A percentile compares a stretch with the other conserved stretches of the same genome.
phyloP scores from a whole-genome alignment of 1,140 invertebrate species.

The Neoseiulus cucumeris region DNA sequence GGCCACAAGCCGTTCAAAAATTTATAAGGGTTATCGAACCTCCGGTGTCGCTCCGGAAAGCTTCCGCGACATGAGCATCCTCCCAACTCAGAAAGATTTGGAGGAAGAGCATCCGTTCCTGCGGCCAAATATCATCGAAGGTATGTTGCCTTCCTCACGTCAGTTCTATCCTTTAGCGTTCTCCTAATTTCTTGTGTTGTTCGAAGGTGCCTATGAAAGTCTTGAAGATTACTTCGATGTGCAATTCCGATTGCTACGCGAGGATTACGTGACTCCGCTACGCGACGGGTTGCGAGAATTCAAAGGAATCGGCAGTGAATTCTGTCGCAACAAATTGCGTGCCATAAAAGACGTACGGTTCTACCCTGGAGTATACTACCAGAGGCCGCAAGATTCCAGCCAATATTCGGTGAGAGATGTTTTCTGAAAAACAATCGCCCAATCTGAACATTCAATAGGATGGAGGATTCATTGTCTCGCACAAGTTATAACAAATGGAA shows the following conservation, averaged over 20 bases:
- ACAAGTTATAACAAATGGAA: too few species aligned
- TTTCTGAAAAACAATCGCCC: too few species aligned
- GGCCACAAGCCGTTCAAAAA: background rate
- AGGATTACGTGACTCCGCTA: slow-evolving; percentile 37
- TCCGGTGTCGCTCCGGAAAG: slow-evolving; percentile 12
- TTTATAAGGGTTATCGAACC: background rate
- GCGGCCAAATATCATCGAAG: slow-evolving; percentile 37
- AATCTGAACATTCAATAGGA: too few species aligned
- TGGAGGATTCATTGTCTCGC: too few species aligned
- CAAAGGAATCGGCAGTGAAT: background rate
- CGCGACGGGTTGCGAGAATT: slow-evolving; percentile 21
- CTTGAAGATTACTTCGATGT: slow-evolving; percentile 44
- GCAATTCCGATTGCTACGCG: slow-evolving; percentile 49
- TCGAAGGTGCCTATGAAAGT: slow-evolving; percentile 26
- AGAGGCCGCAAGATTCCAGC: too few species aligned
- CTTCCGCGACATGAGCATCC: slow-evolving; percentile 16
- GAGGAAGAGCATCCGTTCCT: slow-evolving; percentile 27
- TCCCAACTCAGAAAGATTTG: slow-evolving; percentile 15
- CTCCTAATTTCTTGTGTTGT: slow-evolving; percentile 4
- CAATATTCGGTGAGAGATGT: too few species aligned
- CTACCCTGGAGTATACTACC: background rate
- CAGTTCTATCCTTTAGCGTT: slow-evolving; percentile 11
- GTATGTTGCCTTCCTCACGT: slow-evolving; percentile 22
- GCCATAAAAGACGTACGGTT: background rate
- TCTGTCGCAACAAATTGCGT: background rate